Base-by-base conservation (phyloP, 2,113 vertebrate species). In the Leuciscus idus region DNA sequence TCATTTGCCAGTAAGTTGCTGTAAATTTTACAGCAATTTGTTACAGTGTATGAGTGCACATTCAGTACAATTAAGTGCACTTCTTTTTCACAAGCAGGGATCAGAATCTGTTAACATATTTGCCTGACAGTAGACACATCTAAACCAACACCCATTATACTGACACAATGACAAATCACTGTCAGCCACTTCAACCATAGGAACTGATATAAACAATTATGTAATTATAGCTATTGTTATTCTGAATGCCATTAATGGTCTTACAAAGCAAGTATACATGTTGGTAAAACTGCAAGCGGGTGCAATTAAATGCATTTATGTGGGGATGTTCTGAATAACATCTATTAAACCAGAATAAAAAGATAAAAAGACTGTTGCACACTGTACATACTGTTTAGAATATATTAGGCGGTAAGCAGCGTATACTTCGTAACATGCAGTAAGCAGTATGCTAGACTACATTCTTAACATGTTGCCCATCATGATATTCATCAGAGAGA, bases 261-360 rank as follows among this genome's bases (percentile, higher is more conserved):
- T 81, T 81, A 19, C 79, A 66, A n/a, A 81, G 59, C n/a, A 81
- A 64, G 39, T 66, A 19, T 66, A 28, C 43, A n/a, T 43, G 59
- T 81, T n/a, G 23, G 12, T 39, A 30, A 61, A 79, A 80, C 2
- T n/a, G 52, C 9, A 78, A 12, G 52, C 10, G 50, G 30, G 33
- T 80, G 23, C 23, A 33, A 57, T 68, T 30, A 68, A 52, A 12
- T 76, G 46, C n/a, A 78, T 64, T 78, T 78, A 33, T 78, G 50
- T 36, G 19, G 12, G 43, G n/a, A 48, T 28, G 6, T 15, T 26
- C 12, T 48, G 23, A 75, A 50, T 75, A 48, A 28, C 43, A 48
- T 72, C 19, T 21, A 43, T 72, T 39, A 23, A 10, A 43, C 36
- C 9, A 43, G 36, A 21, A 72, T 6, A n/a, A 39, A 39, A 39